phyloP scores from a whole-genome alignment of 2,797 vertebrate genomes.

The Gymnoscopelus microlampas region DNA sequence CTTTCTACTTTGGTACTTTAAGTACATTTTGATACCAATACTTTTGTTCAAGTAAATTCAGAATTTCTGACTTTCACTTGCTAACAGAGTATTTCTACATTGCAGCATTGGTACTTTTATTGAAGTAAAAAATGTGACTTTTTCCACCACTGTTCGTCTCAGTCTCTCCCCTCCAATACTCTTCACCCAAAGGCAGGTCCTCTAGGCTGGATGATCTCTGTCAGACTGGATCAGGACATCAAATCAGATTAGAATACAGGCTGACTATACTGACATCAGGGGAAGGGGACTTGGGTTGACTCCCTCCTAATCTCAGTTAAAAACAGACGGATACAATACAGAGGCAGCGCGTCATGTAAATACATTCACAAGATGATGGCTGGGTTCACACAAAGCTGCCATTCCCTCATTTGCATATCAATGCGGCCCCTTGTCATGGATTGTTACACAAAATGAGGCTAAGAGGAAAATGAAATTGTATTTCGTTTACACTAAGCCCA shows the following conservation, averaged over 20 bases:
- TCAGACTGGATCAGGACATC: conserved; percentile 37
- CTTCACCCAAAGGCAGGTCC: conserved; percentile 8
- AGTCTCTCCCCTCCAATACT: not conserved
- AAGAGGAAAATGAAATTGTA: conserved; percentile 44
- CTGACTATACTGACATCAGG: conserved; percentile 8
- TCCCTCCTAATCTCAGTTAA: conserved; percentile 54
- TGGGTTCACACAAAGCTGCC: too few relatives aligned
- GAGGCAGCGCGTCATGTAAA: conserved; percentile 56
- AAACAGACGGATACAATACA: conserved; percentile 44
- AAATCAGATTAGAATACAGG: conserved; percentile 15
- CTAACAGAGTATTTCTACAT: too few relatives aligned
- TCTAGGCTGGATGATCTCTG: too few relatives aligned
- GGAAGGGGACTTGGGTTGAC: conserved; percentile 28
- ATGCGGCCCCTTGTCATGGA: conserved; percentile 67
- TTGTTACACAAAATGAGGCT: conserved; percentile 58
- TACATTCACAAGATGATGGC: conserved; percentile 31
- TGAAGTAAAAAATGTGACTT: too few relatives aligned
- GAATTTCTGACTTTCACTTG: too few relatives aligned
- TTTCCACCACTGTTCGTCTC: not conserved
- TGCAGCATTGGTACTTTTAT: too few relatives aligned
- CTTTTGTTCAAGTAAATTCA: too few relatives aligned
- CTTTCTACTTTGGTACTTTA: too few relatives aligned
- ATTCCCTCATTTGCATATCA: conserved; percentile 74
- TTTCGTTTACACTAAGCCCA: conserved; percentile 62
- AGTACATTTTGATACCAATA: too few relatives aligned